Conservation (phyloP, 2,113 vertebrate species). For the Micronycteris hirsuta region DNA sequence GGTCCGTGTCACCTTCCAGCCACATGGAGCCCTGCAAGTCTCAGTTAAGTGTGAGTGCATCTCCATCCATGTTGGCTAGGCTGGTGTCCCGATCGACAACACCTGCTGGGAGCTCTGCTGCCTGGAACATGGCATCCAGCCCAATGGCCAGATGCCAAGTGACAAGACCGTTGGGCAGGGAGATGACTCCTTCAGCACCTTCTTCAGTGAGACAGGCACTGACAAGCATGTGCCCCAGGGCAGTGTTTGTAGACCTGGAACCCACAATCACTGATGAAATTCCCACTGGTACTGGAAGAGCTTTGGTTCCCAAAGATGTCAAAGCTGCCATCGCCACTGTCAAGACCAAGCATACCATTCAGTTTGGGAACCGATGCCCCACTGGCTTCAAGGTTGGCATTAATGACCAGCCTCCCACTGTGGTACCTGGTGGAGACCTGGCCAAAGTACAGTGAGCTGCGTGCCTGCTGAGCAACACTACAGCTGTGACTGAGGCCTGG, state of each 20-base stretch:
- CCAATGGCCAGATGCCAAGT: not conserved
- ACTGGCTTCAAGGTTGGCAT: not conserved
- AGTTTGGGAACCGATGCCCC: not conserved
- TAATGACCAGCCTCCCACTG: not conserved
- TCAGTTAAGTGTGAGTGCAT: not conserved
- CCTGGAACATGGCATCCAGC: not conserved
- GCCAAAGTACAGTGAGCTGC: not conserved
- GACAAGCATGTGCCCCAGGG: not conserved
- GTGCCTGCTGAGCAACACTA: not conserved
- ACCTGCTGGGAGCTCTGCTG: not conserved
- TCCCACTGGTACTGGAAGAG: not conserved
- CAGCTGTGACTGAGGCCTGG: not conserved
- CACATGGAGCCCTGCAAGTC: not conserved
- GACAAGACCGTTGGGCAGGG: not conserved
- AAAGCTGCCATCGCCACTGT: not conserved
- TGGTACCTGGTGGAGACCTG: not conserved
- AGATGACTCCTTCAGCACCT: not conserved
- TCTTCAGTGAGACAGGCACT: not conserved
- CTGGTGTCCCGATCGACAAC: not conserved
- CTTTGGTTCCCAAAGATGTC: not conserved
- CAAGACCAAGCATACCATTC: not conserved
- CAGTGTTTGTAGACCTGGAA: not conserved
- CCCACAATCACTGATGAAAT: not conserved
- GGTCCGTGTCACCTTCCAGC: not conserved
- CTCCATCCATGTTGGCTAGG: not conserved